phyloP scores from a whole-genome alignment of 2,113 vertebrate species.

The Pedionomus torquatus region DNA sequence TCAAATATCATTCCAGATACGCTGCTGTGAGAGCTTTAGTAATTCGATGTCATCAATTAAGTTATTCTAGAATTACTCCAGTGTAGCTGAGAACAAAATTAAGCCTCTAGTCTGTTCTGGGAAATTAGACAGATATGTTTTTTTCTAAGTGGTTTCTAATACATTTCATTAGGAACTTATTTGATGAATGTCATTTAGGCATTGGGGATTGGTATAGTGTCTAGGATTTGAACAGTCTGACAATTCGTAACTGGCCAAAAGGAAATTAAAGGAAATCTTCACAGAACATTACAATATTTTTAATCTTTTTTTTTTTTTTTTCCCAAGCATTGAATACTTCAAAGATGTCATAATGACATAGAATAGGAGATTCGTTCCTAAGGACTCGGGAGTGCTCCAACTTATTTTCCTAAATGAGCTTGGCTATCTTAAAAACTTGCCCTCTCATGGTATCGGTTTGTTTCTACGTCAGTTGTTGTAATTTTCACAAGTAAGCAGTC shows the following conservation, averaged over 20 bases:
- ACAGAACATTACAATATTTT: background rate
- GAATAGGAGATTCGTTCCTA: background rate
- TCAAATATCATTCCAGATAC: background rate
- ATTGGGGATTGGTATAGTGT: slow-evolving; percentile 17
- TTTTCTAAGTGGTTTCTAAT: slow-evolving; percentile 55
- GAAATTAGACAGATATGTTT: slow-evolving; percentile 47
- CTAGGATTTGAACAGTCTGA: slow-evolving; percentile 6
- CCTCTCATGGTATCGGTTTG: background rate
- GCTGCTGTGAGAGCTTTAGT: slow-evolving; percentile 14
- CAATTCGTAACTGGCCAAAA: slow-evolving; percentile 6
- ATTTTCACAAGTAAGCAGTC: slow-evolving; percentile 56
- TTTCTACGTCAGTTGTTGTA: slow-evolving; percentile 8
- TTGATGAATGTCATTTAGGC: slow-evolving; percentile 45
- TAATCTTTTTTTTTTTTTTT: background rate
- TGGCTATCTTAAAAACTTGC: slow-evolving; percentile 11
- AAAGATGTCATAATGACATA: background rate
- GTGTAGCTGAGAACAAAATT: slow-evolving; percentile 55
- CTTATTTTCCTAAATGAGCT: background rate
- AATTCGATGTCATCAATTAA: slow-evolving; percentile 50
- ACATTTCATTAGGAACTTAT: slow-evolving; percentile 45
- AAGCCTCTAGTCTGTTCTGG: slow-evolving; percentile 49
- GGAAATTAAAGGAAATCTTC: slow-evolving; percentile 29
- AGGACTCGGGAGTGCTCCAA: background rate
- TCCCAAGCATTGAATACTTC: background rate
- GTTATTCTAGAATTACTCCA: slow-evolving; percentile 54